Conservation (phyloP, 64 coral and sea anemone genomes). For the Porites australiensis region DNA sequence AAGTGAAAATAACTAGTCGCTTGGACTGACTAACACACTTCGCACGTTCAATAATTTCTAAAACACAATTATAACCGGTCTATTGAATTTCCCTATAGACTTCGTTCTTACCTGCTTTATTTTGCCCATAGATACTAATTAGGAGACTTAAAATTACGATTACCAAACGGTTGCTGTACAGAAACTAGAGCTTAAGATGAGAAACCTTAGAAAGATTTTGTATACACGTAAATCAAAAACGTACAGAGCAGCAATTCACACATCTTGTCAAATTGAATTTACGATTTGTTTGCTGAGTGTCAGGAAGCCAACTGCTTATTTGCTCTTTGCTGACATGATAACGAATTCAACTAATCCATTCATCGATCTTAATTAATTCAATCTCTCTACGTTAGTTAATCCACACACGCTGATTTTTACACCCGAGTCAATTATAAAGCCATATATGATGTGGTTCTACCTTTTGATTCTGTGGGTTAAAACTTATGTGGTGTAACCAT, state of each 20-base stretch:
- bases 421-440: too few relatives aligned
- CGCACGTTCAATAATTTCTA: background rate
- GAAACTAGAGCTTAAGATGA: background rate
- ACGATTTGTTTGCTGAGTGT: background rate
- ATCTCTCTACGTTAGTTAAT: background rate
- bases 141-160: too few relatives aligned
- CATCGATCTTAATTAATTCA: background rate
- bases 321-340: background rate
- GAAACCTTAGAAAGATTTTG: background rate
- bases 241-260: background rate
- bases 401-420: too few relatives aligned
- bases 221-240: background rate
- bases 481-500: too few relatives aligned
- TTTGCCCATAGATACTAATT: background rate
- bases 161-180: background rate
- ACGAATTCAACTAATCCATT: constrained; percentile 9
- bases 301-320: background rate
- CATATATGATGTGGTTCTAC: too few relatives aligned
- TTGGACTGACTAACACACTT: background rate
- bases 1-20: background rate
- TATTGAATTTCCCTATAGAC: background rate
- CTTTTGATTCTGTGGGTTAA: too few relatives aligned
- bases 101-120: too few relatives aligned
- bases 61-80: background rate
- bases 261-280: background rate